phyloP scores from a whole-genome alignment of 2,113 vertebrate genomes.

The Azemiops feae region DNA sequence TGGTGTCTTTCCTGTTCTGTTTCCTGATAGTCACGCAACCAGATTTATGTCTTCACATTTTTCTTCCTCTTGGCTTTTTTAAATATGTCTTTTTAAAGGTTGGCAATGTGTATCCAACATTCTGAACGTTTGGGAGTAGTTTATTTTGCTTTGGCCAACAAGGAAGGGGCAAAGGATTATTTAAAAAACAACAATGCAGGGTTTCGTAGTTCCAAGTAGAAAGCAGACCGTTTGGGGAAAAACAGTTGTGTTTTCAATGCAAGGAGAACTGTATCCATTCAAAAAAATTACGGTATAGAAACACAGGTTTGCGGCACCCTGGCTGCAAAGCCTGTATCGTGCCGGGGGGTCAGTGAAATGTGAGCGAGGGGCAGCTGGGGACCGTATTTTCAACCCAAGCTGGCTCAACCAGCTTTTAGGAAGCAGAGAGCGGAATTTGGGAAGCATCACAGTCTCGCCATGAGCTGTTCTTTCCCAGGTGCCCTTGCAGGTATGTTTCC shows the following conservation, averaged over 20 bases:
- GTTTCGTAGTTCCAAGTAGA: neutral
- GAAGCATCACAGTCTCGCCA: neutral
- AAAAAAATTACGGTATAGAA: neutral
- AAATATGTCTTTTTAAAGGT: conserved; percentile 41
- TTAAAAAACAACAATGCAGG: neutral
- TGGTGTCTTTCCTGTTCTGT: conserved; percentile 67
- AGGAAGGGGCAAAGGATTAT: neutral
- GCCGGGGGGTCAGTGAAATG: conserved; percentile 27
- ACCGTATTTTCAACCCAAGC: neutral
- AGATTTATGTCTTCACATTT: conserved; percentile 44
- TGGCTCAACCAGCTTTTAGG: neutral
- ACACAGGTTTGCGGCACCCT: conserved; percentile 34
- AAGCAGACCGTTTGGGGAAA: conserved; percentile 42
- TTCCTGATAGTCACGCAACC: conserved; percentile 56
- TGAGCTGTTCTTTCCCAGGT: neutral
- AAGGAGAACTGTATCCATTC: neutral
- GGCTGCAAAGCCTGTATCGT: conserved; percentile 49
- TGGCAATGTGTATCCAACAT: conserved; percentile 11
- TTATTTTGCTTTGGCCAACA: neutral
- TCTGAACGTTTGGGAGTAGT: fast-evolving
- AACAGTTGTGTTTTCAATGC: conserved; percentile 20
- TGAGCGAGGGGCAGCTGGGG: neutral
- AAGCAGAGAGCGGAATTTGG: neutral
- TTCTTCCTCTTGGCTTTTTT: conserved; percentile 16
- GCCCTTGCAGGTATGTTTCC: neutral